A percentile compares a stretch with the other conserved stretches of the same genome.
Conservation (phyloP, 2,888 invertebrate species). For the Lasioglossum leucozonium region DNA sequence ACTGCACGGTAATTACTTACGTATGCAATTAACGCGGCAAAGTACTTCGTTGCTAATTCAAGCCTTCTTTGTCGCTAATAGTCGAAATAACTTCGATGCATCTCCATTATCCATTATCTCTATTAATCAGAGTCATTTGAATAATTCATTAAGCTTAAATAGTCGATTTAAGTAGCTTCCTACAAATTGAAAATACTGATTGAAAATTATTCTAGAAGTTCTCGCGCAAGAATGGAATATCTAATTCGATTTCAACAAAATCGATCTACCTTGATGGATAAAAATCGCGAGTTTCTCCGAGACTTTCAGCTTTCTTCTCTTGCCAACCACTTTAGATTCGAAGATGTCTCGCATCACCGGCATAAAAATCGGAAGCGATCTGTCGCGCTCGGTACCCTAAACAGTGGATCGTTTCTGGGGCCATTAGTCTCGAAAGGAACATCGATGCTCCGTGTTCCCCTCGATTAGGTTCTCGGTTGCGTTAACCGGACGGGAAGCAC, state of each 20-base stretch:
- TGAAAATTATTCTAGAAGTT: background rate
- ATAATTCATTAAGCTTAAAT: no score
- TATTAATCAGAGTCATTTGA: background rate
- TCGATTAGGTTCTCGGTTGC: background rate
- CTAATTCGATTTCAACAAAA: background rate
- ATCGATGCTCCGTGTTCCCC: background rate
- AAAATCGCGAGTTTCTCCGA: background rate
- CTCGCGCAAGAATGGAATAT: background rate
- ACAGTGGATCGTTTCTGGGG: background rate
- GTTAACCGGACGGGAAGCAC: background rate
- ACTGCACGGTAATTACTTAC: background rate
- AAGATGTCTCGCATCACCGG: background rate
- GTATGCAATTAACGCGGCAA: no score
- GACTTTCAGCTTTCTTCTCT: background rate
- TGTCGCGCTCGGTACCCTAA: background rate
- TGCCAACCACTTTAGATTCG: background rate
- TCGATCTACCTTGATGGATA: no score
- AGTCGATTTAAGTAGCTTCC: no score
- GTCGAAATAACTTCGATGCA: background rate
- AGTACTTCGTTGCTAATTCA: background rate
- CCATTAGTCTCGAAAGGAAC: background rate
- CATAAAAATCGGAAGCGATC: background rate
- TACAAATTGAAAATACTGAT: background rate
- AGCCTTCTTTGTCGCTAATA: background rate
- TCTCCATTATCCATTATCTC: no score